Conservation (phyloP, 1,140 invertebrate species). For the Polypedilum pembai region DNA sequence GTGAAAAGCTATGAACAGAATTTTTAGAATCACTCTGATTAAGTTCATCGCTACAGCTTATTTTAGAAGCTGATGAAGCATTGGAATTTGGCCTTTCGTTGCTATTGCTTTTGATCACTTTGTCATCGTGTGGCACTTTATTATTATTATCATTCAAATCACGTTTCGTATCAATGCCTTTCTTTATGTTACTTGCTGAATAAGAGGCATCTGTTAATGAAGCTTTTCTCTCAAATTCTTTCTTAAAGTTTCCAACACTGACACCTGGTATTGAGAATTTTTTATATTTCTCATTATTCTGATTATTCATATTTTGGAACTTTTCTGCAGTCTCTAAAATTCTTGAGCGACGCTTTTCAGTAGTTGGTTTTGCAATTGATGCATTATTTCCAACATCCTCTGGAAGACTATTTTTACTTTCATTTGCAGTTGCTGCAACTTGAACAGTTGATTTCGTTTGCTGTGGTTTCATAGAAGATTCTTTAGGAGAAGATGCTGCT, state of each 20-base stretch:
- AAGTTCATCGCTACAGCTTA: conserved; percentile 33
- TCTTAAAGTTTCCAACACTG: conserved; percentile 73
- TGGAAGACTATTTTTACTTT: conserved; percentile 41
- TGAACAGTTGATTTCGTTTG: conserved; percentile 31
- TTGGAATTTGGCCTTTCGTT: conserved; percentile 34
- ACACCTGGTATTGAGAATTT: conserved; percentile 72
- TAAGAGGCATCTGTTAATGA: conserved; percentile 46
- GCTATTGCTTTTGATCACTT: conserved; percentile 30
- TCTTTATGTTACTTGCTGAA: conserved; percentile 31
- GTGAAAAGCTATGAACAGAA: conserved; percentile 38
- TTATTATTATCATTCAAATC: conserved; percentile 2
- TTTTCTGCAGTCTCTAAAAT: conserved; percentile 65
- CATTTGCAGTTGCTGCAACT: conserved; percentile 30
- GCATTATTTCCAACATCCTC: conserved; percentile 35
- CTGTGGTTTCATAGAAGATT: conserved; percentile 28
- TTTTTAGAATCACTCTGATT: conserved; percentile 40
- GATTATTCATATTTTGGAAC: conserved; percentile 53
- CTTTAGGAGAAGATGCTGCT: background rate
- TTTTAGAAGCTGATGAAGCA: conserved; percentile 31
- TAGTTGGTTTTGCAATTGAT: conserved; percentile 37
- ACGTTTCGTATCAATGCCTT: background rate
- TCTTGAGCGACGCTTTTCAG: conserved; percentile 53
- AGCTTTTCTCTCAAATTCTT: conserved; percentile 71
- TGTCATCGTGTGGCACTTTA: background rate
- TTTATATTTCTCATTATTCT: conserved; percentile 57